Base-by-base conservation (phyloP, 2,113 vertebrate species). In the Turnix velox region DNA sequence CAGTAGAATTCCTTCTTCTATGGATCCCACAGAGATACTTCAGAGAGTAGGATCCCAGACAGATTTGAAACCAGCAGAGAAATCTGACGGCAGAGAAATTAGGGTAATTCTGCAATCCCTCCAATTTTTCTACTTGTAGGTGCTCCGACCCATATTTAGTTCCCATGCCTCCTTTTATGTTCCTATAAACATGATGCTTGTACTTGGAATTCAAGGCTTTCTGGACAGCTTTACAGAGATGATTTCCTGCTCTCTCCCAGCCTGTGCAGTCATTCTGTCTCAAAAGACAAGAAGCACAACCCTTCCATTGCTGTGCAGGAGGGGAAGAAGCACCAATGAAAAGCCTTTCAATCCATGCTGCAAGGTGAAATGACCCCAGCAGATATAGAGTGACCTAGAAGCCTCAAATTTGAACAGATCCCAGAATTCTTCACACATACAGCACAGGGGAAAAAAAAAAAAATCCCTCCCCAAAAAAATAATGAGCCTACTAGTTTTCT, bases 161-260 rank as follows among this genome's bases (percentile, higher is more conserved):
- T 95, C 93, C 90, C 92, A 91, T 85, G 77, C 72, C 52, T 93
- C 84, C 90, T 90, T 88, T 90, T 91, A 97, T 39, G n/a, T 93
- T 94, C 84, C 88, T 71, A 92, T 91, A 90, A 95, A 94, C 87
- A 87, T 28, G 42, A 93, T 62, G 71, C 43, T 94, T 79, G 25
- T 45, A 85, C 68, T 72, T 88, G 76, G 76, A 87, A 94, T 79
- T 91, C 86, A 71, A 92, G 74, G 80, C 69, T 75, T 80, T 80
- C 83, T 78, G 76, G 95, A 93, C 92, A 94, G 89, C 74, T 93
- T 95, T 93, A 94, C 65, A 84, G 87, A 63, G 66, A 77, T 55
- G 57, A 96, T 92, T 92, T 94, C 75, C 51, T 87, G 46, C 86
- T 61, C 58, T 75, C 94, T 90, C 14, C 1, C 57, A 73, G 84